phyloP scores from a whole-genome alignment of 1,140 invertebrate genomes.

The Eurosta solidaginis region DNA sequence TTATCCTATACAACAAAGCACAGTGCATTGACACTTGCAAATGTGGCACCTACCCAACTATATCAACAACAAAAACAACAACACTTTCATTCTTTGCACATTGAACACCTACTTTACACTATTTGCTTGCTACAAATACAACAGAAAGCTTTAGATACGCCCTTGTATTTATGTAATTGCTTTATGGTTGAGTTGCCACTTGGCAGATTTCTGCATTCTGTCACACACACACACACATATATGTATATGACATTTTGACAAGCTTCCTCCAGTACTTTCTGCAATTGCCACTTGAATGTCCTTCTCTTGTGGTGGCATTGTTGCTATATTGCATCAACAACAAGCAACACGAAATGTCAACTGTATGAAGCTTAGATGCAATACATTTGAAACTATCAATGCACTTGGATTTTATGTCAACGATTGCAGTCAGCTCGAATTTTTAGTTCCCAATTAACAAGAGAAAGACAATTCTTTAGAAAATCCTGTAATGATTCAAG shows the following conservation, averaged over 20 bases:
- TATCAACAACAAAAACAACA: not conserved
- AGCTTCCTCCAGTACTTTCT: too few relatives aligned
- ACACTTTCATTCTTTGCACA: not conserved
- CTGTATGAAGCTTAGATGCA: too few relatives aligned
- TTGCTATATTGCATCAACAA: constrained; percentile 1
- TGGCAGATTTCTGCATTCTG: not conserved
- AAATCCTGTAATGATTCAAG: too few relatives aligned
- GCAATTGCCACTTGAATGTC: constrained; percentile 2
- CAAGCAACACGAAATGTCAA: not conserved
- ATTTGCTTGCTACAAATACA: not conserved
- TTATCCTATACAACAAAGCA: not conserved
- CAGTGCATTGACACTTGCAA: not conserved
- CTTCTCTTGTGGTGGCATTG: not conserved
- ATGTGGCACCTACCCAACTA: not conserved
- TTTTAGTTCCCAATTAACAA: too few relatives aligned
- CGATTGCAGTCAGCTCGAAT: too few relatives aligned
- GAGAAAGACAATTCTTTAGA: too few relatives aligned
- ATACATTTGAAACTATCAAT: too few relatives aligned
- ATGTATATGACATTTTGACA: too few relatives aligned
- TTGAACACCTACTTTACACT: not conserved
- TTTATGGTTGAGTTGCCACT: not conserved
- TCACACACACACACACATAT: not conserved
- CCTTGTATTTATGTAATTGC: not conserved
- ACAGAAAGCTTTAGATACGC: not conserved
- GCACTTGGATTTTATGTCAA: too few relatives aligned